Base-by-base conservation (phyloP, 2,113 vertebrate genomes). In the Chaenogobius annularis region DNA sequence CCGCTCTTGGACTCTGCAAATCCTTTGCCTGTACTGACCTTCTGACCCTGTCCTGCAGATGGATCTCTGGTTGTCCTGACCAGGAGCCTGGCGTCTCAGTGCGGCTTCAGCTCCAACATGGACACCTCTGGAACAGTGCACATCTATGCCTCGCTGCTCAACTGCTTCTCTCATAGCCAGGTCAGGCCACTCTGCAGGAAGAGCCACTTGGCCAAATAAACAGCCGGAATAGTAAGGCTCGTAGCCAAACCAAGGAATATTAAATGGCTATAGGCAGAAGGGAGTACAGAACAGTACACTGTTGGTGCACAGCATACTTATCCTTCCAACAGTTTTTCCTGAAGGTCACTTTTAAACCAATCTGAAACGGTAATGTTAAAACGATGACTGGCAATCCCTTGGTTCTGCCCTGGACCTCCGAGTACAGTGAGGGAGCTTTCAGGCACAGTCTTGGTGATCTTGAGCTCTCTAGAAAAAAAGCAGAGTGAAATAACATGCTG, bases 131-230 rank as follows among this genome's bases (percentile, higher is more conserved):
- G 89, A 7, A 89, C 85, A 1, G 17, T 74, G 7, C 40, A 64
- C 55, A 80, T 94, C 61, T 93, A 88, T 55, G 87, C 78, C 7
- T 92, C 93, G 6, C 26, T 93, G 50, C 87, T 87, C 14, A 93
- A 91, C 80, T 93, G 93, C 69, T 93, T 92, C 74, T 65, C 83
- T 59, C 52, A 81, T 10, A 91, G 84, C 74, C 19, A 75, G 89
- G 92, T 44, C 12, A 13, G 63, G 6, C 11, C 22, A 23, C 23
- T 14, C 11, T 20, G 1, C 50, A 54, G 17, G 17, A 10, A 52
- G 4, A n/a, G 8, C 48, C 19, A n/a, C 48, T n/a, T 52, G 48
- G 48, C 17, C 48, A 52, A n/a, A 17, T n/a, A 17, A 40, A 40
- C 37, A 40, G 6, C 37, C 10, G 7, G 48, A n/a, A 19, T 52